Evolutionary conservation across 2,888 invertebrate genomes (phyloP).

Genomic region (Tiliacea citrago): DNA sequence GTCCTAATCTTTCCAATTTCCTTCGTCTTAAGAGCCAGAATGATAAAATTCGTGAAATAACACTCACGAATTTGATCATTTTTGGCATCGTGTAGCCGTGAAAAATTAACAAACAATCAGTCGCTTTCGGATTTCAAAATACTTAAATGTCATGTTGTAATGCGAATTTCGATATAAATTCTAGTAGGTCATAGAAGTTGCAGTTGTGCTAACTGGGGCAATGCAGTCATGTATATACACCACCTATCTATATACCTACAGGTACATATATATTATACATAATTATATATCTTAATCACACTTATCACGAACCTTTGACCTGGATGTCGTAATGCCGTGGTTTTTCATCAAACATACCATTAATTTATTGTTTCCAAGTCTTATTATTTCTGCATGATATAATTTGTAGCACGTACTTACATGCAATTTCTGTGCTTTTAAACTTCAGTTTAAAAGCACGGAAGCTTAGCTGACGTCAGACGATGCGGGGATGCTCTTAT

Average conservation of each 20-base stretch:
- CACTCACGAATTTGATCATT: no score
- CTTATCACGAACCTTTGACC: constrained; percentile 43
- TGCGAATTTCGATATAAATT: background rate
- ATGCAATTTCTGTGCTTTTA: background rate
- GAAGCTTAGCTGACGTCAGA: background rate
- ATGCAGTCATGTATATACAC: constrained; percentile 31
- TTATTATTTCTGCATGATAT: background rate
- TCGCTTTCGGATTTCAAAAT: background rate
- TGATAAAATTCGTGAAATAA: no score
- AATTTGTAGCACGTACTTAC: background rate
- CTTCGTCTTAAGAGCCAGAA: background rate
- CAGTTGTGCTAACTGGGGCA: constrained; percentile 43
- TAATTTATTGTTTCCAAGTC: constrained; percentile 2
- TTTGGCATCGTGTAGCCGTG: no score
- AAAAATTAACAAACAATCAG: background rate
- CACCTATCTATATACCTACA: no score
- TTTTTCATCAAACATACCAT: constrained; percentile 7
- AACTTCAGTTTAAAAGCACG: background rate
- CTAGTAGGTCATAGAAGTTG: constrained; percentile 32
- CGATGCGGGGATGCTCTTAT: background rate
- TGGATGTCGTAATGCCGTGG: constrained; percentile 26
- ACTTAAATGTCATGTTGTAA: background rate
- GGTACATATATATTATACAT: no score
- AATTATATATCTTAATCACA: background rate
- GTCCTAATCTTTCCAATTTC: background rate